phyloP scores from a whole-genome alignment of 2,113 vertebrate genomes.

The Xerus inauris region DNA sequence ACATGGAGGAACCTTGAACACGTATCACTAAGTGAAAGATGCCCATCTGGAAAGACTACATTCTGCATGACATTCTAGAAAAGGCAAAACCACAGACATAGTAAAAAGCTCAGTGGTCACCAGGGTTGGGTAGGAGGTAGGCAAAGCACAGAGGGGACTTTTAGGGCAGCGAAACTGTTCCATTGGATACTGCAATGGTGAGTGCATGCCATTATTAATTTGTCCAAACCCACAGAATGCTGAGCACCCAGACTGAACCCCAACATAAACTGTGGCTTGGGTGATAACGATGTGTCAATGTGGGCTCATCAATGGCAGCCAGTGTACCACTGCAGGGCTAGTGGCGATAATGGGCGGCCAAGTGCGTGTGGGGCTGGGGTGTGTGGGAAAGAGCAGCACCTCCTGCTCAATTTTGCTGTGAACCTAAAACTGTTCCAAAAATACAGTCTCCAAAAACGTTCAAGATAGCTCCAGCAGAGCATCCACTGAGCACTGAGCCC shows the following conservation, averaged over 20 bases:
- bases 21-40: neutral
- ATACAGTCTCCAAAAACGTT: neutral
- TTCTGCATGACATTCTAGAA: neutral
- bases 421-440: neutral
- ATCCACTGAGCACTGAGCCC: neutral
- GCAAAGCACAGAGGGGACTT: too few relatives aligned
- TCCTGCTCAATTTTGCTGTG: neutral
- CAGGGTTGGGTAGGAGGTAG: too few relatives aligned
- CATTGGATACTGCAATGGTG: accelerated
- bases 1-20: neutral
- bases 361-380: neutral
- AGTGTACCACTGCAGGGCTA: accelerated
- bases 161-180: neutral
- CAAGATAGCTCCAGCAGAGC: neutral
- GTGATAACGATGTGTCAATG: neutral
- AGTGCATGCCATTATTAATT: neutral
- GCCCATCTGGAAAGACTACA: neutral
- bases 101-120: too few relatives aligned
- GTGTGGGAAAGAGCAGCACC: accelerated
- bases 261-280: too few relatives aligned
- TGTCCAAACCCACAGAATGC: too few relatives aligned
- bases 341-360: neutral
- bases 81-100: neutral
- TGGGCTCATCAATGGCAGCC: accelerated
- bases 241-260: neutral